Evolutionary conservation across 2,888 invertebrate species (phyloP), one percentile per base, ranked within the genome.

Genomic region (Listrodromus nycthemerus): DNA sequence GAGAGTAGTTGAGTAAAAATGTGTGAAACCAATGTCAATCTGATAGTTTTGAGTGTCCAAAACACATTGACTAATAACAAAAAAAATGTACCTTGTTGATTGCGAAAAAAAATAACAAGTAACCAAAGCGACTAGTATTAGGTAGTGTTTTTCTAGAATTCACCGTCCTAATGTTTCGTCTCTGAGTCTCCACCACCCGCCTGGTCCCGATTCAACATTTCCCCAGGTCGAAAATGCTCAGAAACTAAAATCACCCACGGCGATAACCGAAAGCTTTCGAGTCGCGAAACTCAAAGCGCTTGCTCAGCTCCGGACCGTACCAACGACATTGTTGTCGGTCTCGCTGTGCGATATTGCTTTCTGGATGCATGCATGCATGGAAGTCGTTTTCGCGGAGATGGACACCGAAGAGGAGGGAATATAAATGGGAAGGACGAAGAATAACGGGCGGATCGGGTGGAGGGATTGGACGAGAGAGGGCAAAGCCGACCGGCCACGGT

Each of bases 221-320:
- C 76, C 80, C 70, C 79, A 50, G 55, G 50, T 52, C 50, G 55
- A 2, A 13, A 41, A 41, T 41, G 13, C 41, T 13, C 0, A 33
- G 66, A 80, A 58, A 76, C 55, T 71, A 48, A 70, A 69, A 41
- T 61, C 37, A 73, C 66, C 67, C 66, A 67, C n/a, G 65, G 55
- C 67, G 24, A 10, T 10, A 10, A 4, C 55, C 55, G 7, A 50
- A 1, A 55, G 24, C 55, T 83, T 66, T 66, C 76, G 69, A 71
- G 45, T 52, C 52, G 52, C 67, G 80, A 80, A 76, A 67, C 80
- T 79, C 61, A 52, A 80, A 80, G 73, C 71, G 80, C 80, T 80
- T 71, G 50, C 79, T 83, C 83, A 83, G 80, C 83, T 80, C 61
- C 65, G 70, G 50, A 48, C 55, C 30, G 41, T 58, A 66, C 24